Evolutionary conservation across 2,797 vertebrate genomes (phyloP), one percentile per base, ranked within the genome.

Genomic region (Nyctalus aviator): DNA sequence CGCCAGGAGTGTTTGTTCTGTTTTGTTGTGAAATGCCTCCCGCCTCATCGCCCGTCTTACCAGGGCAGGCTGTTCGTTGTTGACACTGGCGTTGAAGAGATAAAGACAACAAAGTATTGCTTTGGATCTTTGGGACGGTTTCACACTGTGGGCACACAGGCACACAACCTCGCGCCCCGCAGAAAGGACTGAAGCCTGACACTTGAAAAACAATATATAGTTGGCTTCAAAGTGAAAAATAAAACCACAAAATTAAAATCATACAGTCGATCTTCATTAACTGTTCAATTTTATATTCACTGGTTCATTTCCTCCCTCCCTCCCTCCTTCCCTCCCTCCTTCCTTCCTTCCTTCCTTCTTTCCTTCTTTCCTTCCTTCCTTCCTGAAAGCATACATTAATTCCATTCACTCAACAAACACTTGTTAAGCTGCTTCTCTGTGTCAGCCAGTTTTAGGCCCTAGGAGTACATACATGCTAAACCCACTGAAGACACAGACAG

Each of bases 11-110:
- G 37, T 59, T 81, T 10, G 37, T 55, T 81, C 64, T 69, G 7
- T 41, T 96, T 77, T 85, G 85, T 95, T 96, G 75, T n/a, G 30
- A 83, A 81, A 87, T 90, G 86, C 83, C 44, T 90, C 59, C 88
- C 32, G 57, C 69, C 92, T 89, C 32, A 7, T 8, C 20, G 78
- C 87, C 75, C 87, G 57, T 68, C 86, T 93, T 78, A 89, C 66
- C 37, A 46, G 76, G 86, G 64, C 71, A 32, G 85, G 37, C 71
- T 55, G 79, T 48, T 95, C 55, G 10, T 3, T 35, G 93, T 14
- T 68, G 76, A 86, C 75, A 82, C 6, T 66, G 81, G 48, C 66
- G 92, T 97, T 55, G 59, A 84, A 66, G 93, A 93, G 79, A 90
- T 66, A 89, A 89, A 83, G 35, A 73, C 57, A 53, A 48, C 35